These are phyloP conservation scores for Rhinogobius similis DNA, from an alignment of 2,113 vertebrate species.

Conservation along the genomic window DNA sequence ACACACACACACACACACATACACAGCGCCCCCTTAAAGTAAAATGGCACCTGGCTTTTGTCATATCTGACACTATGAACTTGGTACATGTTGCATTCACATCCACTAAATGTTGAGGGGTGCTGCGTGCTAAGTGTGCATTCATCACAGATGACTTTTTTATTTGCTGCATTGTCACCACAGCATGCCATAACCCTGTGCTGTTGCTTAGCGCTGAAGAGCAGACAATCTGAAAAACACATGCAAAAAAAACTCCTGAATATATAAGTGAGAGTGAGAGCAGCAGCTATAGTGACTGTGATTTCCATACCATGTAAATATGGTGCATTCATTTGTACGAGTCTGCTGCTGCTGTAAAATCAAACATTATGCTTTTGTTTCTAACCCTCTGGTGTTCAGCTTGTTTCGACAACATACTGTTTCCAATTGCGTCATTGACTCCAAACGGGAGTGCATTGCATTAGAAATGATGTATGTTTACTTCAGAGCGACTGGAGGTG, in stretches of 20 bases:
- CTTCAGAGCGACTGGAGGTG: slow-evolving; percentile 57
- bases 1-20: too few relatives aligned
- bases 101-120: neutral
- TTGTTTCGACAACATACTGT: neutral
- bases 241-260: neutral
- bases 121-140: neutral
- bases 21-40: neutral
- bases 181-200: neutral
- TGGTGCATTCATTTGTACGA: neutral
- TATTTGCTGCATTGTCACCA: neutral
- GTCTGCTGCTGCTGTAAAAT: neutral
- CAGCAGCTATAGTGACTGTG: neutral
- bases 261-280: neutral
- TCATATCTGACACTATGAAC: neutral
- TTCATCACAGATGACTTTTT: slow-evolving; percentile 7
- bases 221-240: neutral
- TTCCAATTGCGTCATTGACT: slow-evolving; percentile 10
- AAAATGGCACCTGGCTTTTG: too few relatives aligned
- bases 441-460: slow-evolving; percentile 44
- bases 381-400: neutral
- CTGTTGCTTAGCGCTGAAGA: neutral
- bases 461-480: slow-evolving; percentile 38
- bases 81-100: neutral
- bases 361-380: slow-evolving; percentile 1
- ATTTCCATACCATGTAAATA: neutral